Percentiles rank a stretch among this genome's conserved stretches.
These are phyloP conservation scores for Caenorhabditis latens DNA, from an alignment of 1,140 invertebrate genomes.

Conservation along the genomic window DNA sequence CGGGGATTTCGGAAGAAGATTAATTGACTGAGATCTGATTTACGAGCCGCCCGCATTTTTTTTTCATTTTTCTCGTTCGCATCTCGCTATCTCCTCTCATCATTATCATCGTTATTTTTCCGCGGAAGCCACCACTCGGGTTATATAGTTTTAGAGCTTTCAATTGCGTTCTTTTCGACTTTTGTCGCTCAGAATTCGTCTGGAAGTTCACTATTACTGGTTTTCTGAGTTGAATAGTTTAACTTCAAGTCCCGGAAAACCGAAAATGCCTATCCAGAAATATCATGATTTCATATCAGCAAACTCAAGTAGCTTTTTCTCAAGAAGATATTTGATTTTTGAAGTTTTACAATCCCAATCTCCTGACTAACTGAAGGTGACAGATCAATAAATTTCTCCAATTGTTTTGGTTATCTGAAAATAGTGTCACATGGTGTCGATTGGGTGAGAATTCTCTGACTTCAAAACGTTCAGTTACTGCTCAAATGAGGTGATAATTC, in stretches of 20 bases:
- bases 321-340: neutral
- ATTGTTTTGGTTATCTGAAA: constrained; percentile 1
- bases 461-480: too few species aligned
- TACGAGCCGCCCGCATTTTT: constrained; percentile 50
- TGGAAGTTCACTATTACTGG: too few species aligned
- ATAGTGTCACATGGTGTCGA: constrained; percentile 2
- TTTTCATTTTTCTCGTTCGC: constrained; percentile 41
- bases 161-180: too few species aligned
- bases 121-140: constrained; percentile 32
- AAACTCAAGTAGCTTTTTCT: too few species aligned
- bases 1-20: constrained; percentile 6
- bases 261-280: too few species aligned
- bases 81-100: constrained; percentile 13
- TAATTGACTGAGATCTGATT: constrained; percentile 40
- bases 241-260: too few species aligned
- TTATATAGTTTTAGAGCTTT: constrained; percentile 14
- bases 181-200: too few species aligned
- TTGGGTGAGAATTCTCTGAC: neutral
- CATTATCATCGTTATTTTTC: constrained; percentile 42
- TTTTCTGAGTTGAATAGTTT: too few species aligned
- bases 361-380: neutral
- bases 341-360: too few species aligned
- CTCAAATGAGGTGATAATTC: neutral
- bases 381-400: neutral
- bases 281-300: too few species aligned